Conservation (phyloP, 2,113 vertebrate species). For the Jacana jacana region DNA sequence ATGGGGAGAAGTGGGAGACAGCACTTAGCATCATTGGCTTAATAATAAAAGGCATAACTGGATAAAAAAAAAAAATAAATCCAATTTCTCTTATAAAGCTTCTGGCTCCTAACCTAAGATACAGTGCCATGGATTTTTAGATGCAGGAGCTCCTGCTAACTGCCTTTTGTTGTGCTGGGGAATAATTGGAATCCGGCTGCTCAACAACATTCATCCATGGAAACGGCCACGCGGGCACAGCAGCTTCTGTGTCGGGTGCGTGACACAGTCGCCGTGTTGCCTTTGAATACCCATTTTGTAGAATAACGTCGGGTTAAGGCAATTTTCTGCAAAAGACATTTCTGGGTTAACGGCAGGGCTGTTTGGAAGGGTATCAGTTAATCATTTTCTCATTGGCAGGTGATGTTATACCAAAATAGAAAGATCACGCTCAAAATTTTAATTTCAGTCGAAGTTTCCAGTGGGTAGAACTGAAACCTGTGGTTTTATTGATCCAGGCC, state of each 20-base stretch:
- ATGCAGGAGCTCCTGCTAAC: neutral
- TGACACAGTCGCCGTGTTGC: neutral
- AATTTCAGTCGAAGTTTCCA: neutral
- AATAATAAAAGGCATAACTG: neutral
- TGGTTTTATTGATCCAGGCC: neutral
- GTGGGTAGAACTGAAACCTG: neutral
- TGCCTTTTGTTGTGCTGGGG: neutral
- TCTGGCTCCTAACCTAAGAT: neutral
- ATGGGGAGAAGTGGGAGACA: neutral
- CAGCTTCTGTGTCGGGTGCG: neutral
- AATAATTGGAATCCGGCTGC: neutral
- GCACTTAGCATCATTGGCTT: neutral
- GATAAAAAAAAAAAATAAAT: neutral
- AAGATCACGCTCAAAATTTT: neutral
- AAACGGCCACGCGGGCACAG: neutral
- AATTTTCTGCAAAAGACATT: neutral
- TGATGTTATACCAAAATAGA: neutral
- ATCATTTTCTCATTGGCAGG: neutral
- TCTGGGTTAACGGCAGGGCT: neutral
- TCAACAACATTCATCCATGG: fast-evolving
- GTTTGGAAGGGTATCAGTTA: neutral
- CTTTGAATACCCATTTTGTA: neutral
- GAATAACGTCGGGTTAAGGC: neutral
- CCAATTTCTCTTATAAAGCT: neutral
- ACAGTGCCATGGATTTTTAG: neutral